Percentiles rank a stretch among this genome's conserved stretches.
Evolutionary conservation across 2,888 invertebrate species (phyloP).

Genomic region (Eristalinus aeneus): DNA sequence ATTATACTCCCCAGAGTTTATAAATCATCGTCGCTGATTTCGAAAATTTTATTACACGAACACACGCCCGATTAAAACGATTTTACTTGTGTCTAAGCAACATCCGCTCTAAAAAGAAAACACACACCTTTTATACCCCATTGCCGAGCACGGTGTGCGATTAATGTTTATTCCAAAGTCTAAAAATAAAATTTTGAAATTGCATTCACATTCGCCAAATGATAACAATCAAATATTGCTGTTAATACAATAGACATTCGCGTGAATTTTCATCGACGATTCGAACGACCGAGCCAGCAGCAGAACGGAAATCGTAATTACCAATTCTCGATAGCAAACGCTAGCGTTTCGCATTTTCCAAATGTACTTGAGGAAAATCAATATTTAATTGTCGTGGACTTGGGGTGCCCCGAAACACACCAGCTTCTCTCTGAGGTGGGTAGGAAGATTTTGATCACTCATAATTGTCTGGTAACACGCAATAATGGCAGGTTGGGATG

Average conservation of each 20-base stretch:
- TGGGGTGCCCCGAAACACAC: conserved; percentile 60
- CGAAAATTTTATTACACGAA: background rate
- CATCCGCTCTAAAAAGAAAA: background rate
- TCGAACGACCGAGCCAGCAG: conserved; percentile 12
- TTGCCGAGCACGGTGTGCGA: background rate
- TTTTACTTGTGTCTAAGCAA: background rate
- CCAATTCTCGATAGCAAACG: conserved; percentile 63
- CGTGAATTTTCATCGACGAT: conserved; percentile 54
- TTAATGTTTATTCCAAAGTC: conserved; percentile 1
- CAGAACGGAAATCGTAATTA: conserved; percentile 57
- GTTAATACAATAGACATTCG: conserved; percentile 37
- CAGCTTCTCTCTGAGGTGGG: conserved; percentile 46
- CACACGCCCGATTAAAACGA: background rate
- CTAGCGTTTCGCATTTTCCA: conserved; percentile 61
- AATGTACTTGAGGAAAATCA: conserved; percentile 71
- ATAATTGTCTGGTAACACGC: conserved; percentile 48
- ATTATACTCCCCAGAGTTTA: background rate
- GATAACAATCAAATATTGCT: background rate
- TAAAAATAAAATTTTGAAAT: conserved; percentile 30
- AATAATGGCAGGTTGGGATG: conserved; percentile 36
- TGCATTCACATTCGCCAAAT: conserved; percentile 12
- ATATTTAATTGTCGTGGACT: conserved; percentile 73
- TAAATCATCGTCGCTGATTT: background rate
- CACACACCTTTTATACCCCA: background rate
- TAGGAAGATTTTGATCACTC: conserved; percentile 4